Conservation (phyloP, 2,888 invertebrate genomes). For the Amitus sp. region DNA sequence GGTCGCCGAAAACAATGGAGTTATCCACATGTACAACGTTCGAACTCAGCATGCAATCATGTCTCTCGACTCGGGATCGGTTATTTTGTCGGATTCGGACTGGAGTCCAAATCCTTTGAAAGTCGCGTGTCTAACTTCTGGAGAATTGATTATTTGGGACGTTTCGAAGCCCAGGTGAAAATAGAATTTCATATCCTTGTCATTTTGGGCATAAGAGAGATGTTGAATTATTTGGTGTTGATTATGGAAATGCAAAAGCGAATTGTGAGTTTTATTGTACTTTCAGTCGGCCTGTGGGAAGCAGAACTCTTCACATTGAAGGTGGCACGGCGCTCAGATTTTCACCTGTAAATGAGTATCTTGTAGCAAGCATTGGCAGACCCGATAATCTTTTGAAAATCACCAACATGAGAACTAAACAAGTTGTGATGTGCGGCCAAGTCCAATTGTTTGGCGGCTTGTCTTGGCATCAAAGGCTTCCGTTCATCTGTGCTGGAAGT, state of each 20-base stretch:
- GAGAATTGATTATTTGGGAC: slow-evolving; percentile 77
- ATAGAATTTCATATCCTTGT: too few species aligned
- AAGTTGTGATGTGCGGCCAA: slow-evolving; percentile 68
- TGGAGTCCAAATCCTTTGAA: slow-evolving; percentile 75
- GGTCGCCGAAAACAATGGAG: slow-evolving; percentile 80
- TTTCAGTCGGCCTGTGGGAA: slow-evolving; percentile 71
- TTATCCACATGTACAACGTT: slow-evolving; percentile 78
- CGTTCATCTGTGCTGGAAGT: slow-evolving; percentile 71
- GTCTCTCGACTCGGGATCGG: slow-evolving; percentile 72
- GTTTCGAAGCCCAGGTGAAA: slow-evolving; percentile 72
- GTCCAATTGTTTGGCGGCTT: slow-evolving; percentile 71
- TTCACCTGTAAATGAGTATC: slow-evolving; percentile 71
- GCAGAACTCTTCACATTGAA: slow-evolving; percentile 72
- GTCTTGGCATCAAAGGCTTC: slow-evolving; percentile 73
- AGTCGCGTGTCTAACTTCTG: slow-evolving; percentile 74
- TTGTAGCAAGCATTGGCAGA: slow-evolving; percentile 75
- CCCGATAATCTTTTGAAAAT: slow-evolving; percentile 76
- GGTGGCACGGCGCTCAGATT: slow-evolving; percentile 73
- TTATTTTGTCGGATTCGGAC: slow-evolving; percentile 75
- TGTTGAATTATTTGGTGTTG: too few species aligned
- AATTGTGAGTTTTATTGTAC: not conserved
- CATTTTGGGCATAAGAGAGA: too few species aligned
- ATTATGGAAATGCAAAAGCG: not conserved
- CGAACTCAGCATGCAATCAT: slow-evolving; percentile 74
- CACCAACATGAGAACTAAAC: slow-evolving; percentile 70